Evolutionary conservation across 2,113 vertebrate species (phyloP).

Genomic region (Aspidoscelis tigris): DNA sequence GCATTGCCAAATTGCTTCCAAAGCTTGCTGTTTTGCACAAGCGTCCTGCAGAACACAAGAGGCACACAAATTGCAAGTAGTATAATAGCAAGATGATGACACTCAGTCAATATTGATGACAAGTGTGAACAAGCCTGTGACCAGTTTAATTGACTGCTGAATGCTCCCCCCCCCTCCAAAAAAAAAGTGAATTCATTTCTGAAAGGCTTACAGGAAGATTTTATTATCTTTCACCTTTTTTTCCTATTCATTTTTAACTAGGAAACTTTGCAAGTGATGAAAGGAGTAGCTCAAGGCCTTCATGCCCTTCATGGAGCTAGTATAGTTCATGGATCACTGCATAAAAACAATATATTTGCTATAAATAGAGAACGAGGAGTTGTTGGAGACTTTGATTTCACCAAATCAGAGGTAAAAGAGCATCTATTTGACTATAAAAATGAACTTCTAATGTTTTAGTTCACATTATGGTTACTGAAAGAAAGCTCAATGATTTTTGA

Average conservation of each 20-base stretch:
- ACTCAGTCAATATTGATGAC: no score
- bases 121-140: no score
- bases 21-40: no score
- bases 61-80: no score
- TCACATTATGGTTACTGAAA: background rate
- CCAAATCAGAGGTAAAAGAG: constrained; percentile 76
- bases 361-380: constrained; percentile 80
- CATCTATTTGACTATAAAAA: background rate
- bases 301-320: constrained; percentile 72
- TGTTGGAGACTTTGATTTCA: constrained; percentile 86
- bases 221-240: constrained; percentile 8
- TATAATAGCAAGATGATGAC: no score
- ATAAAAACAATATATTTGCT: constrained; percentile 85
- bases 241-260: constrained; percentile 55
- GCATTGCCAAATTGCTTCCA: no score
- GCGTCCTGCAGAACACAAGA: no score
- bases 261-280: constrained; percentile 83
- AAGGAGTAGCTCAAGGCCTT: constrained; percentile 80
- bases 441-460: background rate
- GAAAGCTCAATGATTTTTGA: background rate
- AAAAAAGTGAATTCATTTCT: background rate
- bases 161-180: background rate
- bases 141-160: background rate
- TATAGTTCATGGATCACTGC: constrained; percentile 80
- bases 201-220: background rate